Conservation (phyloP, 1,140 invertebrate genomes). For the Drosophila dunni region DNA sequence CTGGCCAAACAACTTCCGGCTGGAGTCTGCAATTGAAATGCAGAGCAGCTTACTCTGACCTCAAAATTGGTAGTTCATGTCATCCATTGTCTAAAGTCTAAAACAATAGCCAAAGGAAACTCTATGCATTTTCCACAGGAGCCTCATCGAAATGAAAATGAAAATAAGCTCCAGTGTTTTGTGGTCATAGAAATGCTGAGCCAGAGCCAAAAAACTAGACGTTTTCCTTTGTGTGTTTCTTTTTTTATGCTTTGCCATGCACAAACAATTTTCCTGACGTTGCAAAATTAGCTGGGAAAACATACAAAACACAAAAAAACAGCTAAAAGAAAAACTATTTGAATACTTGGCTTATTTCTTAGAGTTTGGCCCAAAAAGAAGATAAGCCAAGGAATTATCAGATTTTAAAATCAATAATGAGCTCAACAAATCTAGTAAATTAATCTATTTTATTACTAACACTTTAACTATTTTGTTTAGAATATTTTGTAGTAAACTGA, state of each 20-base stretch:
- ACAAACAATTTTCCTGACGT: conserved; percentile 21
- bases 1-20: conserved; percentile 37
- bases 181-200: conserved; percentile 29
- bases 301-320: neutral
- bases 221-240: neutral
- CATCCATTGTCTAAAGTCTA: conserved; percentile 39
- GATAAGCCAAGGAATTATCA: too few species aligned
- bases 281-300: conserved; percentile 42
- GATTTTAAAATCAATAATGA: too few species aligned
- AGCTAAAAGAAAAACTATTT: neutral
- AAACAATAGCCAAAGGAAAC: conserved; percentile 51
- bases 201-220: conserved; percentile 13
- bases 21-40: conserved; percentile 47
- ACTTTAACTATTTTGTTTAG: too few species aligned
- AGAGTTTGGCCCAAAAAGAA: neutral
- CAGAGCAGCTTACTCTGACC: conserved; percentile 32
- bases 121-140: conserved; percentile 32
- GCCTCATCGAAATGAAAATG: conserved; percentile 6
- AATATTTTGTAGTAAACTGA: too few species aligned
- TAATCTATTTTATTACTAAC: too few species aligned
- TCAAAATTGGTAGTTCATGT: conserved; percentile 40
- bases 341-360: neutral
- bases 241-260: conserved; percentile 2
- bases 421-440: neutral
- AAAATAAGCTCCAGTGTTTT: conserved; percentile 40